Evolutionary conservation across 2,797 vertebrate species (phyloP).

Genomic region (Hoplostethus mediterraneus): DNA sequence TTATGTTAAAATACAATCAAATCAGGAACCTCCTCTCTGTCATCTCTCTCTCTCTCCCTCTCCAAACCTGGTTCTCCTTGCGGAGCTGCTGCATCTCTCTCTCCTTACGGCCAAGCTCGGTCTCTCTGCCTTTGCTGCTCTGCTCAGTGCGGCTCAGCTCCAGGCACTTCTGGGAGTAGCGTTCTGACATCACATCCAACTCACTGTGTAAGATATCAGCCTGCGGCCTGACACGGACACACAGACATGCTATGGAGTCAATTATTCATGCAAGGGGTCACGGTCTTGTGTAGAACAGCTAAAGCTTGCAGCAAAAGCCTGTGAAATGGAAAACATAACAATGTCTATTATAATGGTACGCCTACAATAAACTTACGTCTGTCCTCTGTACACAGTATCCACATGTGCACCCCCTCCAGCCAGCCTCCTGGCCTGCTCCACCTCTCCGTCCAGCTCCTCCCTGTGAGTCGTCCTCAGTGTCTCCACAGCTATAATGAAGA

Average conservation of each 20-base stretch:
- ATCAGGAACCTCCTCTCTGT: neutral
- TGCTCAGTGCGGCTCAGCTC: conserved; percentile 87
- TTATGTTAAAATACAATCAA: conserved; percentile 2
- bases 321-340: neutral
- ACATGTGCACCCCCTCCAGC: conserved; percentile 76
- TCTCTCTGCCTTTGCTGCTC: conserved; percentile 84
- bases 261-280: conserved; percentile 19
- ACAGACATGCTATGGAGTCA: conserved; percentile 28
- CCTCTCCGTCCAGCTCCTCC: conserved; percentile 88
- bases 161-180: conserved; percentile 92
- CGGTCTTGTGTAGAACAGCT: conserved; percentile 34
- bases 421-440: conserved; percentile 84
- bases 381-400: conserved; percentile 81
- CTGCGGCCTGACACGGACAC: conserved; percentile 81
- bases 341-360: neutral
- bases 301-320: conserved; percentile 29
- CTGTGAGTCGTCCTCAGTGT: conserved; percentile 89
- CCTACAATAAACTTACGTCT: conserved; percentile 84
- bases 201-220: conserved; percentile 87
- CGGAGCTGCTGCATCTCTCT: conserved; percentile 90
- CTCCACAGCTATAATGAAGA: conserved; percentile 86
- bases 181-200: conserved; percentile 91
- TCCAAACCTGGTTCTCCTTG: conserved; percentile 92
- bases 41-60: conserved; percentile 87
- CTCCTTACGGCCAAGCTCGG: conserved; percentile 83